Percentiles rank a stretch among this genome's conserved stretches.
phyloP scores from a whole-genome alignment of 2,113 vertebrate species.

The Serinus canaria region DNA sequence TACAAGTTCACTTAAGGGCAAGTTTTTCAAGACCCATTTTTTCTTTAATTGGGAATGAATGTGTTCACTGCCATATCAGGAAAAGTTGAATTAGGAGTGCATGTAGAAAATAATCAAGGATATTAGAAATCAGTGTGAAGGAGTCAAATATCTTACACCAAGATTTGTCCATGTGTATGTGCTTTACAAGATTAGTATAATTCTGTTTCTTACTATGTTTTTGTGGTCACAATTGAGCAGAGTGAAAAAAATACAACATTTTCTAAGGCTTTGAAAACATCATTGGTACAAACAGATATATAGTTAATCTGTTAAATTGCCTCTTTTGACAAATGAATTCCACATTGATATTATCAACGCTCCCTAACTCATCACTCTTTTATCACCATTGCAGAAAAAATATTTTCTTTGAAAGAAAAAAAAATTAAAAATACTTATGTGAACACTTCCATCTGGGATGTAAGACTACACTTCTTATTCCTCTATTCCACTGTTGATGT shows the following conservation, averaged over 20 bases:
- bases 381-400: neutral
- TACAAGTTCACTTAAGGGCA: conserved; percentile 18
- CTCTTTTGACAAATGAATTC: neutral
- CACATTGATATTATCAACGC: neutral
- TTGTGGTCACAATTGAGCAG: neutral
- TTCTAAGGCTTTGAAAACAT: neutral
- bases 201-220: neutral
- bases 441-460: neutral
- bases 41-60: neutral
- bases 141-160: neutral
- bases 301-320: neutral
- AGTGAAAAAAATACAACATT: neutral
- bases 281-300: neutral
- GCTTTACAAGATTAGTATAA: neutral
- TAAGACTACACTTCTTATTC: neutral
- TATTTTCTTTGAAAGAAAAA: neutral
- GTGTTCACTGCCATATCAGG: neutral
- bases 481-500: neutral
- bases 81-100: neutral
- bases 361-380: neutral
- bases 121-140: neutral
- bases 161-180: neutral
- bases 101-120: neutral
- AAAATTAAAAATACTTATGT: neutral
- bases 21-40: neutral